Conservation (phyloP, 2,888 invertebrate genomes). For the Sthenelais limicola region DNA sequence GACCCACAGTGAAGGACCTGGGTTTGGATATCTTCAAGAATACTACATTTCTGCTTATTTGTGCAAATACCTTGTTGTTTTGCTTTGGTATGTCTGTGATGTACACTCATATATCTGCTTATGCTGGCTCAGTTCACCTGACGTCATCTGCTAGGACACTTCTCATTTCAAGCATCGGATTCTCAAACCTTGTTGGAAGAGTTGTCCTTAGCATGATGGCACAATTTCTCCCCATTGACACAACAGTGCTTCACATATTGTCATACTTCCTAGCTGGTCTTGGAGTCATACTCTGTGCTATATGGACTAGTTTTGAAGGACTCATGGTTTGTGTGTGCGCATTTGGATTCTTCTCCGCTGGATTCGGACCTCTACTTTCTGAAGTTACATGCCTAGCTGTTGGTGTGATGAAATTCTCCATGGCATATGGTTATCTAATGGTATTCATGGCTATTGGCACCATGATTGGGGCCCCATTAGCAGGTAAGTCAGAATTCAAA, state of each 20-base stretch:
- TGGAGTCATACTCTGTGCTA: constrained; percentile 48
- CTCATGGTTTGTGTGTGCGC: constrained; percentile 48
- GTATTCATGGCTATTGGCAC: constrained; percentile 55
- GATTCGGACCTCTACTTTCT: constrained; percentile 54
- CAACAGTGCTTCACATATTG: constrained; percentile 22
- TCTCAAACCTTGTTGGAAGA: constrained; percentile 57
- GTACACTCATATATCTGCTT: constrained; percentile 56
- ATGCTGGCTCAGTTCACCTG: constrained; percentile 50
- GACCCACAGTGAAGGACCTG: not conserved
- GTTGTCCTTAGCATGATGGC: constrained; percentile 52
- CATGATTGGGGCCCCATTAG: constrained; percentile 56
- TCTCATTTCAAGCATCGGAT: constrained; percentile 54
- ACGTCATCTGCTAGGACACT: constrained; percentile 51
- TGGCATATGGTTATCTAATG: constrained; percentile 56
- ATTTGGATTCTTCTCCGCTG: constrained; percentile 56
- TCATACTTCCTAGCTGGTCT: constrained; percentile 54
- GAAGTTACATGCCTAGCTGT: constrained; percentile 53
- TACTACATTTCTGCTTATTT: constrained; percentile 32
- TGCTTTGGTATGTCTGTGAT: constrained; percentile 57
- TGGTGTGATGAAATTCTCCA: constrained; percentile 54
- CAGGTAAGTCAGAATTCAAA: constrained; percentile 54
- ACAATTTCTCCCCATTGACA: constrained; percentile 44
- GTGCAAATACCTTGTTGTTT: constrained; percentile 55
- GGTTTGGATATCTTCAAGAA: constrained; percentile 23
- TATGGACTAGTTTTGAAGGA: constrained; percentile 46